Percentiles rank a stretch among this genome's conserved stretches.
Conservation (phyloP, 1,140 invertebrate genomes). For the Coptotermes formosanus region DNA sequence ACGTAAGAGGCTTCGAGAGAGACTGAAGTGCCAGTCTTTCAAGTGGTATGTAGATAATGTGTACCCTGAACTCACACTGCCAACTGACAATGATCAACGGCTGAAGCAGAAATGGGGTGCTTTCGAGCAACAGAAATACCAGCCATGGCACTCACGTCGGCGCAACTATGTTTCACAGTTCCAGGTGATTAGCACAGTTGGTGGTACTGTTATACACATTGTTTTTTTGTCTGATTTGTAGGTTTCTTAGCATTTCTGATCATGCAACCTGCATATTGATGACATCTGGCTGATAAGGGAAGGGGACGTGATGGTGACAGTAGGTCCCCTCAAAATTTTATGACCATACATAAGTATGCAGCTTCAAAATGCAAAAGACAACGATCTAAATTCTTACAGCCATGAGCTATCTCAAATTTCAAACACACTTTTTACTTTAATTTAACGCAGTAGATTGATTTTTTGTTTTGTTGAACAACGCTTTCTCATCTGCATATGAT, state of each 20-base stretch:
- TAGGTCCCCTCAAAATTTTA: too few relatives aligned
- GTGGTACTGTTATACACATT: too few relatives aligned
- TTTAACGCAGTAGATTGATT: too few relatives aligned
- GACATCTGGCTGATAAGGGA: not conserved
- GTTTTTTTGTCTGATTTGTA: not conserved
- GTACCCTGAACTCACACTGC: conserved; percentile 77
- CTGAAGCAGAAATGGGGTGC: conserved; percentile 61
- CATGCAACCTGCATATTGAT: not conserved
- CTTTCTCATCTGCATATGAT: too few relatives aligned
- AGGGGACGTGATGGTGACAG: not conserved
- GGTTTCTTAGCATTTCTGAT: not conserved
- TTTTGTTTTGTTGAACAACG: too few relatives aligned
- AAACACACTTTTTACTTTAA: too few relatives aligned
- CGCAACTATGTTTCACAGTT: conserved; percentile 72
- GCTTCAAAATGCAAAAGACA: too few relatives aligned
- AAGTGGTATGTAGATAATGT: conserved; percentile 93
- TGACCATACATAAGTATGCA: too few relatives aligned
- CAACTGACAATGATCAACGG: conserved; percentile 56
- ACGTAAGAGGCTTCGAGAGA: conserved; percentile 65
- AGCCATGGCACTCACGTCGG: conserved; percentile 77
- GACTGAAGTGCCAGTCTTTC: conserved; percentile 82
- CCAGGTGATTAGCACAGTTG: conserved; percentile 41
- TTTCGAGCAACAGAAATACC: conserved; percentile 62
- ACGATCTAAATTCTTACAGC: too few relatives aligned
- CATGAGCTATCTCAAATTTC: too few relatives aligned